Evolutionary conservation across 2,888 invertebrate species (phyloP), one percentile per base, ranked within the genome.

Genomic region (Rhodophaea formosa): DNA sequence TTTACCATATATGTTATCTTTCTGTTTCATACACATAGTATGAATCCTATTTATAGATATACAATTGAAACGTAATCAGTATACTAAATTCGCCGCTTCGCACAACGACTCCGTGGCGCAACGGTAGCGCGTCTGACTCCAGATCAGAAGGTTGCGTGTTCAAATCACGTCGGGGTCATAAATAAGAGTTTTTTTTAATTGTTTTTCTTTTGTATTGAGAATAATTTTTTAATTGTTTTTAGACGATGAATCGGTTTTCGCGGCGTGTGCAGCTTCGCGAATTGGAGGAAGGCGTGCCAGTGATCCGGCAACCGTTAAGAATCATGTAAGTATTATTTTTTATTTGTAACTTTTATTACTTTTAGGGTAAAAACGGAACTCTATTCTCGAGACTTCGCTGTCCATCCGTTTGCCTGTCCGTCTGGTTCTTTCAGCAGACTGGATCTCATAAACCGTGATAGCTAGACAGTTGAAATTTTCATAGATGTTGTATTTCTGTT

Each of bases 81-180:
- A 45, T 14, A 17, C 17, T 45, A 45, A 55, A 57, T 60, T 59
- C 55, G 42, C 1, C 51, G 10, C 0, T 0, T 0, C 2, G 1
- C 7, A 0, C 62, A 73, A n/a, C 64, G 95, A 95, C 95, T 95
- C 94, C 95, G 95, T 96, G 96, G 96, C 96, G 96, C 96, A 96
- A 96, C 95, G 96, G 96, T 96, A 96, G 96, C 96, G 96, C 96
- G 96, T 96, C 96, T 96, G 96, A 96, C 96, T 96, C 96, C 96
- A 96, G 96, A 96, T 96, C 96, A 96, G 96, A 96, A 96, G 97
- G 96, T 96, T 97, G 96, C 96, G 96, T 96, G 96, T 97, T 97
- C 96, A 95, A 96, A 96, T 96, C 96, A 96, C 96, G 96, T 96
- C 96, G 96, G 96, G 96, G 96, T 96, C 96, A 96, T n/a, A 81